Evolutionary conservation across 2,113 vertebrate species (phyloP), one percentile per base, ranked within the genome.

Genomic region (Dissostichus mawsoni): DNA sequence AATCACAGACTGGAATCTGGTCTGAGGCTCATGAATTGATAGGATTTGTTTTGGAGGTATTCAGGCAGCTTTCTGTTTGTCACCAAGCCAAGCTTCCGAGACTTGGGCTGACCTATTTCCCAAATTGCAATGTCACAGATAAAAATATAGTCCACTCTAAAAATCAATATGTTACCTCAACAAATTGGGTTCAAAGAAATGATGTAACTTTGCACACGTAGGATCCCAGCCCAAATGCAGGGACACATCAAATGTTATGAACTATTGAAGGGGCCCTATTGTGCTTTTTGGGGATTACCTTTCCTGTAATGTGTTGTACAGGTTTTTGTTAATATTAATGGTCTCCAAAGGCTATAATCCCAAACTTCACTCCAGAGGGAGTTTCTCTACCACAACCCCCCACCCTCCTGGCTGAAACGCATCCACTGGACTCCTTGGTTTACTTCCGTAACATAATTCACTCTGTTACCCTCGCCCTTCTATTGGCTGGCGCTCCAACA

Each of bases 1-100:
- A 92, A 93, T 92, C 93, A 92, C 92, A 93, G 88, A 76, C 92
- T 92, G 92, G 87, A 90, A 91, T 92, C 90, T 91, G 83, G 87
- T 90, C 77, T 77, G 77, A 81, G 83, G 80, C 81, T 80, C 76
- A 81, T 83, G 88, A 84, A 90, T 92, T 88, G 89, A 82, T 76
- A 72, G 74, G 81, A 86, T 86, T 83, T 86, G 79, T 91, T 93
- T 80, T 83, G 86, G 80, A 85, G 80, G 77, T 81, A 89, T 91
- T 87, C 85, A 84, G 78, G 80, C 80, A 82, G 66, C 75, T 88
- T 51, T 87, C 55, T 62, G 65, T 89, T 78, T 87, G 89, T 76
- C 78, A 74, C 68, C 57, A 74, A 55, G 84, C 77, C 72, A 75
- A 78, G 70, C 61, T 65, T 73, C 78, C 81, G 59, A 81, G 74